Base-by-base conservation (phyloP, 2,113 vertebrate species). In the Machaerirhynchus nigripectus region DNA sequence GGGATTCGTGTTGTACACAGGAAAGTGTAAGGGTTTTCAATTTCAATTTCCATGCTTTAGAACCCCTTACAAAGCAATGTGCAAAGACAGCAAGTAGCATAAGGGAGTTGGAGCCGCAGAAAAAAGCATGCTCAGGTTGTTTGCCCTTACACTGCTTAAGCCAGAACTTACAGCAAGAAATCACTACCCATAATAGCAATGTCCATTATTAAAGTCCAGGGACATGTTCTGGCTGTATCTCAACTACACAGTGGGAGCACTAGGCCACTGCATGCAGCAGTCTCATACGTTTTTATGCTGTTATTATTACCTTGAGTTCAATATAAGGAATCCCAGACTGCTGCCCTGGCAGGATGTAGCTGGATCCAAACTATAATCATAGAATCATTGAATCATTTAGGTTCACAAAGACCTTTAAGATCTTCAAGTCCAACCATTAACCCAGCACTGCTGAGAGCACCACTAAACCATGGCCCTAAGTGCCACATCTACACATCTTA, bases 91-190 rank as follows among this genome's bases (percentile, higher is more conserved):
- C 60, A 92, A 82, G 69, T 59, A 81, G 69, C 93, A 79, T 84
- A 71, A 87, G 93, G 93, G 93, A 96, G 69, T 37, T 93, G 28
- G 31, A 60, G 81, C 69, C 67, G 89, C 39, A 63, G 61, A 74
- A 96, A 94, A 95, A 89, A 87, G 91, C 94, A 68, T 84, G 73
- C 91, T 96, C 94, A 95, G 73, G 76, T 74, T 81, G 86, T 95
- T 95, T 93, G 56, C 80, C 86, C 47, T 87, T 71, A 67, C 21
- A 59, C 16, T 74, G 65, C 93, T 92, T 90, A 90, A 86, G 86
- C 47, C 59, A 86, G 84, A 94, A 95, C 69, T 81, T 92, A 70
- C 11, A 93, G 68, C 31, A 88, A 88, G 90, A 88, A 92, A 92
- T 83, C 55, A 85, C 91, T 87, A 89, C 49, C 69, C 73, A 12